Evolutionary conservation across 2,888 invertebrate species (phyloP).

Genomic region (Vanessa cardui): DNA sequence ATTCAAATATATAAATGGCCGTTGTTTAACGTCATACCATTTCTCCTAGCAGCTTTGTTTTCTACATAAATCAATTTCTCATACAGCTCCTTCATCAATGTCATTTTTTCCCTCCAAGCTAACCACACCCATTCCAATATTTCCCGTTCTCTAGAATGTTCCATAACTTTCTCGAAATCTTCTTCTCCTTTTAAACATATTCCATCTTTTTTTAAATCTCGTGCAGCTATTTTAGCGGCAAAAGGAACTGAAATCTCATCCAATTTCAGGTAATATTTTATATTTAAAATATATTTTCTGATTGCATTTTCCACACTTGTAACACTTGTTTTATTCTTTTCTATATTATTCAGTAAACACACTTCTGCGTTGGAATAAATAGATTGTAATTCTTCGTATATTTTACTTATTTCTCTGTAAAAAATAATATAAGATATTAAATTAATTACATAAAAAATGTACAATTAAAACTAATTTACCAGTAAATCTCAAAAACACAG

Average conservation of each 20-base stretch:
- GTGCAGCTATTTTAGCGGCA: conserved; percentile 46
- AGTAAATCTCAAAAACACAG: no score
- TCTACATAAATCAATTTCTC: conserved; percentile 78
- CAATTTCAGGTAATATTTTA: conserved; percentile 41
- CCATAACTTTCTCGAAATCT: conserved; percentile 84
- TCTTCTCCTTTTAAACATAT: conserved; percentile 84
- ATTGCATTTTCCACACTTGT: conserved; percentile 58
- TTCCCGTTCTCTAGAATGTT: conserved; percentile 66
- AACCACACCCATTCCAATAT: conserved; percentile 85
- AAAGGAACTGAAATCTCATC: conserved; percentile 38
- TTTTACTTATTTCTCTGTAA: conserved; percentile 69
- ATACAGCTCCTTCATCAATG: conserved; percentile 80
- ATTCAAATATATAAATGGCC: no score
- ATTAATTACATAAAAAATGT: no score
- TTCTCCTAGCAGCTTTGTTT: conserved; percentile 84
- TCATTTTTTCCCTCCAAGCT: conserved; percentile 85
- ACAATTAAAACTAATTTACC: no score
- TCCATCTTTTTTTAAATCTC: conserved; percentile 30
- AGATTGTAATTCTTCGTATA: conserved; percentile 80
- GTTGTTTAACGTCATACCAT: conserved; percentile 74
- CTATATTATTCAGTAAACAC: conserved; percentile 66
- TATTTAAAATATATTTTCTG: conserved; percentile 50
- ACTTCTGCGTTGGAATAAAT: conserved; percentile 83
- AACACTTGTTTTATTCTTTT: conserved; percentile 44
- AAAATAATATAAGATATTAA: neutral